Evolutionary conservation across 2,113 vertebrate genomes (phyloP).

Genomic region (Antechinus stuartii): DNA sequence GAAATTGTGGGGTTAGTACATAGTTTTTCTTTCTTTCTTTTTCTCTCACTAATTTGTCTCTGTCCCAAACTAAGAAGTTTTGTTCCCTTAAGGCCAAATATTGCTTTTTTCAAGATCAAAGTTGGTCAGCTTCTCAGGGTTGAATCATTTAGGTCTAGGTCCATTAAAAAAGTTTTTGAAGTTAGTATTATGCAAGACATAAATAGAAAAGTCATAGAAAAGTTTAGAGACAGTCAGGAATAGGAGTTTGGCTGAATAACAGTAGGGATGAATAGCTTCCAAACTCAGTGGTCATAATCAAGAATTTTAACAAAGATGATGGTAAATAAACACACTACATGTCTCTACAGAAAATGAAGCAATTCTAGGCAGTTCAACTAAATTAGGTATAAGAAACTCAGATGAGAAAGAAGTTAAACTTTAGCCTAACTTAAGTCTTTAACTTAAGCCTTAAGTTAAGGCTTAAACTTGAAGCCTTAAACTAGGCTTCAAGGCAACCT

Average conservation of each 20-base stretch:
- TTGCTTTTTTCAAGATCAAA: neutral
- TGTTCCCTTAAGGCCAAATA: neutral
- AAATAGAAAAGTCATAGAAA: neutral
- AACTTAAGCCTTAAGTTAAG: no score
- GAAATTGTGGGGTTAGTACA: constrained; percentile 1
- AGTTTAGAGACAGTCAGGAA: neutral
- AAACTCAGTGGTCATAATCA: neutral
- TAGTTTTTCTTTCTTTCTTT: neutral
- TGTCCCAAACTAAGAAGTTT: neutral
- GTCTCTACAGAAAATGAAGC: neutral
- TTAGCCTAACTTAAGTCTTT: neutral
- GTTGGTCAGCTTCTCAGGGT: neutral
- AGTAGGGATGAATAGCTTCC: neutral
- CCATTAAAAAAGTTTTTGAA: neutral
- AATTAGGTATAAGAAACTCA: neutral
- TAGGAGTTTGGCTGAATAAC: neutral
- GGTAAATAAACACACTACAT: neutral
- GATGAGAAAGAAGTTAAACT: neutral
- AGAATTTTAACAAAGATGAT: neutral
- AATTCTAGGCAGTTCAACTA: neutral
- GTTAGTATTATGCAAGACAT: neutral
- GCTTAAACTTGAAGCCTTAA: no score
- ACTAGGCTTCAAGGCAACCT: neutral
- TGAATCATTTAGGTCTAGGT: neutral
- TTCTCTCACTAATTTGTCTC: neutral